These are phyloP conservation scores for Cephalopterus ornatus DNA, from an alignment of 2,113 vertebrate genomes.

Conservation along the genomic window DNA sequence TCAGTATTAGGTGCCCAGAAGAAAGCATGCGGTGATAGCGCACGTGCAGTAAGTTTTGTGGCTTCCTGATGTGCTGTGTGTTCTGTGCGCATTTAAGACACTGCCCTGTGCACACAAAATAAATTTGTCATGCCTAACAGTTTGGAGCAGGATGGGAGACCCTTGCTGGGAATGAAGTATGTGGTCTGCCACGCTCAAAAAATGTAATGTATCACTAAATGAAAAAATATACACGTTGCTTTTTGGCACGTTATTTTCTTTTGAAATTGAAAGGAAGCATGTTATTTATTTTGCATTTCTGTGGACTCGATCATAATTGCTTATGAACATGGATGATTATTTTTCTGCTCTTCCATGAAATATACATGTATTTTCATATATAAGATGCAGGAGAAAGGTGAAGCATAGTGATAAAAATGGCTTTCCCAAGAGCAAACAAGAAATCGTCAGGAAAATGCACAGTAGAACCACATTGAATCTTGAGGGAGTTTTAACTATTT, in stretches of 20 bases:
- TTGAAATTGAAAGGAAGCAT: background rate
- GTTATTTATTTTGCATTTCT: background rate
- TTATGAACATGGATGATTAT: background rate
- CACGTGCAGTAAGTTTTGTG: background rate
- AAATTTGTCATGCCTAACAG: background rate
- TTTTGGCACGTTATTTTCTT: background rate
- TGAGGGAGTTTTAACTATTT: background rate
- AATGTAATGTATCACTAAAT: background rate
- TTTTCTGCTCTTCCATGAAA: background rate
- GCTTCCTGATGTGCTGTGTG: accelerated
- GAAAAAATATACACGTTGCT: background rate
- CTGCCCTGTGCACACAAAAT: background rate
- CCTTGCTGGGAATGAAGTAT: background rate
- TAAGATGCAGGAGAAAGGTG: background rate
- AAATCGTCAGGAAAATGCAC: background rate
- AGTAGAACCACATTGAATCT: background rate
- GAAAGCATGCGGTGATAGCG: background rate
- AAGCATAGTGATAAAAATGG: background rate
- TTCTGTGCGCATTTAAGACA: background rate
- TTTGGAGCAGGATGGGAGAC: background rate
- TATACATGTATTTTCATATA: background rate
- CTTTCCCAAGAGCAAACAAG: background rate
- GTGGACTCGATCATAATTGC: background rate
- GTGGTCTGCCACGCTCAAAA: background rate
- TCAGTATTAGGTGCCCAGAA: background rate